A percentile compares a stretch with the other conserved stretches of the same genome.
Evolutionary conservation across 1,140 invertebrate species (phyloP).

Genomic region (Apis cerana): DNA sequence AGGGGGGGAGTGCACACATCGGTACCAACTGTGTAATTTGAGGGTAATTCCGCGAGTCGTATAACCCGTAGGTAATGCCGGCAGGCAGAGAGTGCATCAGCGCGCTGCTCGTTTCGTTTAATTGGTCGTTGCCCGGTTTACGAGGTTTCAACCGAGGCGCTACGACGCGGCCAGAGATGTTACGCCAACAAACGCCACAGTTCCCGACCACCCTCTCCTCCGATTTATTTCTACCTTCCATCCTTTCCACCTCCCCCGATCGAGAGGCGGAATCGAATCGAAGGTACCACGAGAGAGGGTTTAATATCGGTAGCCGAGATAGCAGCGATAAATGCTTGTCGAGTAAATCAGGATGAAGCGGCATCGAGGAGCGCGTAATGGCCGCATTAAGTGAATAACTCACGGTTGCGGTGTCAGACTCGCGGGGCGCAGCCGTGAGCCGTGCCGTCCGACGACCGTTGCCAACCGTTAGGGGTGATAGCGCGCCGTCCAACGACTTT

Average conservation of each 20-base stretch:
- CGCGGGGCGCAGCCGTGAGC: constrained; percentile 54
- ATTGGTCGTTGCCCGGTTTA: constrained; percentile 76
- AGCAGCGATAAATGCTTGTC: constrained; percentile 78
- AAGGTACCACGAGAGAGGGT: constrained; percentile 44
- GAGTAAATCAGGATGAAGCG: constrained; percentile 80
- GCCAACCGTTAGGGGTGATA: constrained; percentile 74
- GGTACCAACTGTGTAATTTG: constrained; percentile 75
- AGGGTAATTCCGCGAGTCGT: constrained; percentile 75
- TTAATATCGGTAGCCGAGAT: constrained; percentile 69
- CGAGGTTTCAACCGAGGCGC: constrained; percentile 70
- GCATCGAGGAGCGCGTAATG: constrained; percentile 78
- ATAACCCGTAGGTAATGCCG: constrained; percentile 73
- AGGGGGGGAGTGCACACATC: constrained; percentile 72
- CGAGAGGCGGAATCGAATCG: no score
- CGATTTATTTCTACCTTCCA: neutral
- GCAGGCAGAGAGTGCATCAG: constrained; percentile 72
- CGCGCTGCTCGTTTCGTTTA: constrained; percentile 75
- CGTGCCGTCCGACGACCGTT: constrained; percentile 66
- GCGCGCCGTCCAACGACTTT: constrained; percentile 76
- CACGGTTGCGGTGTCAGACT: constrained; percentile 69
- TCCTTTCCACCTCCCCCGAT: no score
- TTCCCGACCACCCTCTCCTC: constrained; percentile 7
- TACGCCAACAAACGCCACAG: constrained; percentile 50
- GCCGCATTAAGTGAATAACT: constrained; percentile 80
- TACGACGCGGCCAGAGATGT: constrained; percentile 48